Percentiles rank a stretch among this genome's conserved stretches.
These are phyloP conservation scores for Eucriotettix oculatus DNA, from an alignment of 2,888 invertebrate genomes.

Conservation along the genomic window DNA sequence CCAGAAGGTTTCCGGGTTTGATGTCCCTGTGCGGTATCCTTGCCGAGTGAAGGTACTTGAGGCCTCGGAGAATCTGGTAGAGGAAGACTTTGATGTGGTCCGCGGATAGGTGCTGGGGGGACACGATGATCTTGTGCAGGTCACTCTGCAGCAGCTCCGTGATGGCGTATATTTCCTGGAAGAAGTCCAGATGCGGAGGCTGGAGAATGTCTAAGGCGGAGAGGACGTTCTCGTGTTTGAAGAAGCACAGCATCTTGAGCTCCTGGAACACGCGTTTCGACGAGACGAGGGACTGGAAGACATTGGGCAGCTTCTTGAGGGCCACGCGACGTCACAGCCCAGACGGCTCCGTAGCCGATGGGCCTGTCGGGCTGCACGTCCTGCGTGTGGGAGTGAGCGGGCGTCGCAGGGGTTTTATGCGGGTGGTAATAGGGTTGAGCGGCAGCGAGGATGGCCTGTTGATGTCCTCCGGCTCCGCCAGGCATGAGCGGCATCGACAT, in stretches of 20 bases:
- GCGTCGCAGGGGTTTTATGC: constrained; percentile 30
- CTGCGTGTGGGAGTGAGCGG: constrained; percentile 29
- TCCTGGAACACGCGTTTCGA: constrained; percentile 98
- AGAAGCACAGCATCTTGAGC: constrained; percentile 97
- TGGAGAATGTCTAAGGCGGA: constrained; percentile 96
- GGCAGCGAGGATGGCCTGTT: constrained; percentile 36
- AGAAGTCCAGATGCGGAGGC: constrained; percentile 96
- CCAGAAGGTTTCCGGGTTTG: constrained; percentile 95
- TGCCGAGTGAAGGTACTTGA: constrained; percentile 97
- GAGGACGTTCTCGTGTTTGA: constrained; percentile 98
- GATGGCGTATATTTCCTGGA: constrained; percentile 99
- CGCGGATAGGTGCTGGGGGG: constrained; percentile 93
- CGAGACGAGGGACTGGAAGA: constrained; percentile 98
- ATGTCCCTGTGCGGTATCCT: constrained; percentile 97
- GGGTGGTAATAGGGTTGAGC: constrained; percentile 35
- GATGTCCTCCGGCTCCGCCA: constrained; percentile 32
- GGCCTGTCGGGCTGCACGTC: constrained; percentile 87
- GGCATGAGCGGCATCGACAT: constrained; percentile 58
- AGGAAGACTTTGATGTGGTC: constrained; percentile 99
- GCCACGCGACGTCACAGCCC: constrained; percentile 98
- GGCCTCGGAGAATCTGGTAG: constrained; percentile 96
- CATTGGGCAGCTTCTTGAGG: constrained; percentile 98
- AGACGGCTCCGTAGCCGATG: constrained; percentile 99
- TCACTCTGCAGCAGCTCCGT: constrained; percentile 99
- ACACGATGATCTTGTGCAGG: constrained; percentile 99